These are phyloP conservation scores for Cheirogaleus major DNA, from an alignment of 2,797 vertebrate species.

Conservation along the genomic window DNA sequence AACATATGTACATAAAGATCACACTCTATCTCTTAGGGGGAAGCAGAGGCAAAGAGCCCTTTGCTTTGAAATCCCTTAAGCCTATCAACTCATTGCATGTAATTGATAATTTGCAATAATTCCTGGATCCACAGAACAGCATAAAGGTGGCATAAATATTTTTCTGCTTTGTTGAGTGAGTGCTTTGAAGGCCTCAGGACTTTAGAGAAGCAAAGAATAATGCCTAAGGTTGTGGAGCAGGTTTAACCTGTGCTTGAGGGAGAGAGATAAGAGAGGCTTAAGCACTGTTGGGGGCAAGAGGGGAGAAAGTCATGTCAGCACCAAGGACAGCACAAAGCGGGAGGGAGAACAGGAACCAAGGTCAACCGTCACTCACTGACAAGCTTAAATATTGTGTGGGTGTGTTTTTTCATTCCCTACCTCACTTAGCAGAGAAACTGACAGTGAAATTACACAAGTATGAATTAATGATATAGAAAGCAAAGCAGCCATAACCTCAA, in stretches of 20 bases:
- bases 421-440: neutral
- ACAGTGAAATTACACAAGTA: neutral
- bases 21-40: neutral
- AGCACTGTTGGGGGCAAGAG: accelerated
- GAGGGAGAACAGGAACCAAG: neutral
- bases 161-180: neutral
- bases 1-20: neutral
- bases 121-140: neutral
- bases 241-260: neutral
- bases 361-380: neutral
- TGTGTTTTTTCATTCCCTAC: neutral
- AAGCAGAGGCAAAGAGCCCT: neutral
- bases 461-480: neutral
- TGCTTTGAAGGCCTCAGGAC: neutral
- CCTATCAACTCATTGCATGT: neutral
- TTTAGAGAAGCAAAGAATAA: neutral
- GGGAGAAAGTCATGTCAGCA: neutral
- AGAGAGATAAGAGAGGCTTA: neutral
- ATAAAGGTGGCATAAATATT: neutral
- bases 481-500: neutral
- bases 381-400: neutral
- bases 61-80: neutral
- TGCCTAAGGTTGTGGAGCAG: neutral
- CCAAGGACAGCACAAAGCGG: neutral
- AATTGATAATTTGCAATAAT: neutral